A percentile compares a stretch with the other conserved stretches of the same genome.
These are phyloP conservation scores for Hyposmocoma kahamanoa DNA, from an alignment of 1,140 invertebrate species.

Conservation along the genomic window DNA sequence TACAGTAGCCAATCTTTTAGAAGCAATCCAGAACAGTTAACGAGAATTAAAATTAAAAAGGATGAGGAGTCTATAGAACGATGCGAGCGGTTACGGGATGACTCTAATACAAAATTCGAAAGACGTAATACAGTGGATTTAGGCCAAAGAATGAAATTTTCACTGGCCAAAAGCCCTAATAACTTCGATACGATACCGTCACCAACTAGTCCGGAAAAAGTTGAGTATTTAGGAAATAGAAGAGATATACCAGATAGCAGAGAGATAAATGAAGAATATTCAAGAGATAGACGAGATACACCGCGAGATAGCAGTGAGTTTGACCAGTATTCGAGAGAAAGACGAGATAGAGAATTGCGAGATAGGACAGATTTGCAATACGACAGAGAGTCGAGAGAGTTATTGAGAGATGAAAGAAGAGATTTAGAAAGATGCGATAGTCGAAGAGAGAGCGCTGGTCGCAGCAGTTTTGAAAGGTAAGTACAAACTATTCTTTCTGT, in stretches of 20 bases:
- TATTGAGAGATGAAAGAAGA: too few relatives aligned
- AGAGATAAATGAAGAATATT: too few relatives aligned
- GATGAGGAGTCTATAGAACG: constrained; percentile 44
- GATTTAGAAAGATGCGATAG: too few relatives aligned
- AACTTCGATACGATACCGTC: constrained; percentile 53
- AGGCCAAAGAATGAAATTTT: constrained; percentile 63
- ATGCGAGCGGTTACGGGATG: constrained; percentile 42
- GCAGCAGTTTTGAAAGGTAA: too few relatives aligned
- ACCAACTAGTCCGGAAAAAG: constrained; percentile 32
- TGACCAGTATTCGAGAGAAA: too few relatives aligned
- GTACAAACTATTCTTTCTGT: too few relatives aligned
- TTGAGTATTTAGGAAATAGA: constrained; percentile 16
- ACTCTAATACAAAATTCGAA: constrained; percentile 63
- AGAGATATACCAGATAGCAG: constrained; percentile 9
- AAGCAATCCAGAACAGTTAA: constrained; percentile 61
- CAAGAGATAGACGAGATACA: too few relatives aligned
- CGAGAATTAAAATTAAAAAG: constrained; percentile 53
- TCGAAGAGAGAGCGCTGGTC: too few relatives aligned
- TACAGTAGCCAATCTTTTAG: constrained; percentile 89
- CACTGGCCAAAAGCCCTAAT: constrained; percentile 47
- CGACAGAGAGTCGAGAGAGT: too few relatives aligned
- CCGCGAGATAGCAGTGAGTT: too few relatives aligned
- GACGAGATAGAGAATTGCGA: neutral
- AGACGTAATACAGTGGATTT: constrained; percentile 66
- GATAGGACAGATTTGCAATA: neutral